Percentiles rank a stretch among this genome's conserved stretches.
Conservation (phyloP, 2,888 invertebrate genomes). For the Trissolcus brochymenae region DNA sequence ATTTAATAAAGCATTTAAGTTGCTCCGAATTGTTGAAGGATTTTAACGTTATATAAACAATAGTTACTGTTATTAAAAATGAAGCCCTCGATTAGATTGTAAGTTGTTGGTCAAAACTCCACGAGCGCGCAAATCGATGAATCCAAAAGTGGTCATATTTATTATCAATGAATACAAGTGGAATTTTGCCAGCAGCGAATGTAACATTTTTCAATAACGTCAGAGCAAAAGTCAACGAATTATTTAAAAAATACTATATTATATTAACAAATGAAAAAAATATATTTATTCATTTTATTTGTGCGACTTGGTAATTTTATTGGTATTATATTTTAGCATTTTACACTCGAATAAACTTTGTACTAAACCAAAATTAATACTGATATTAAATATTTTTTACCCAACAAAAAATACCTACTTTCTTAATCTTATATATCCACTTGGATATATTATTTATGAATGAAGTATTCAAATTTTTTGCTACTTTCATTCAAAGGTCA, state of each 20-base stretch:
- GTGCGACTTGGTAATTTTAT: conserved; percentile 38
- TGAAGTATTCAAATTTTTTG: no score
- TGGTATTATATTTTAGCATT: conserved; percentile 35
- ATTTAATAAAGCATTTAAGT: conserved; percentile 12
- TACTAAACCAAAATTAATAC: conserved; percentile 32
- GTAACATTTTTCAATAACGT: conserved; percentile 20
- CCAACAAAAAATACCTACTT: no score
- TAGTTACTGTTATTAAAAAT: neutral
- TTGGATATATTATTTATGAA: no score
- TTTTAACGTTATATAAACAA: neutral
- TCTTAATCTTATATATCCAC: no score
- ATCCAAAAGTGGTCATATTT: neutral
- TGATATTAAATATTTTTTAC: no score
- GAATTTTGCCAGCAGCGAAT: conserved; percentile 33
- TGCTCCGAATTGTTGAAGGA: conserved; percentile 4
- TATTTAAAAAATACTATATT: conserved; percentile 31
- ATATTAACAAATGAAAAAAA: conserved; percentile 45
- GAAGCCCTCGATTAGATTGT: conserved; percentile 16
- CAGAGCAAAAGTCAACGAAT: conserved; percentile 48
- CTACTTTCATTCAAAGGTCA: no score
- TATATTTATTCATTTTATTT: conserved; percentile 48
- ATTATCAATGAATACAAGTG: conserved; percentile 14
- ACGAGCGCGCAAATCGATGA: neutral
- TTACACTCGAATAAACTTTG: conserved; percentile 34
- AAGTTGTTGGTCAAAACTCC: conserved; percentile 28